Evolutionary conservation across 2,113 vertebrate species (phyloP), one percentile per base, ranked within the genome.

Genomic region (Megaptera novaeangliae): DNA sequence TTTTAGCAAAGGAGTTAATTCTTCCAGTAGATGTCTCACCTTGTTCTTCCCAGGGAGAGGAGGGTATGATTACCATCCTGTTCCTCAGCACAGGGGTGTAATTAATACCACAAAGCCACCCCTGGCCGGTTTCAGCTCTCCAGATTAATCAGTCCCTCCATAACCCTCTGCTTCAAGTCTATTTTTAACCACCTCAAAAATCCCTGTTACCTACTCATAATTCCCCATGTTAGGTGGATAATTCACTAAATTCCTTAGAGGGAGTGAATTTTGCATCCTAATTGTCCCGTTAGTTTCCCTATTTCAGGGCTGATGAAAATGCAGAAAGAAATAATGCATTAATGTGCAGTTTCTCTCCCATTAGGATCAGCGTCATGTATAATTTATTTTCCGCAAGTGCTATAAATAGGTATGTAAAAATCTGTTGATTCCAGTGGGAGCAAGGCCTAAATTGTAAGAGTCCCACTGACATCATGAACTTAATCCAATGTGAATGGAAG

Each of bases 241-340:
- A 97, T 97, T 95, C 92, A 17, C 75, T 90, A 21, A 77, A 96
- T 95, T 95, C 97, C 96, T 98, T 46, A 17, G 96, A 97, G 94
- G 88, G 92, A 94, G 84, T 66, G 95, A 94, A 94, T 96, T 96
- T 96, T 96, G 96, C 94, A 97, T 98, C 96, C 96, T 98, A 96
- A 98, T 97, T 90, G 96, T 97, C 96, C 94, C 59, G 94, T 94
- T 92, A 92, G 96, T 90, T 46, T 68, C 94, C 94, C 92, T 66
- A 27, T 97, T 97, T 97, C 88, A 4, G 84, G 85, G 92, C 96
- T 98, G 97, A 98, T 97, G 96, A 97, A 97, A 98, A 98, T 92
- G 97, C 96, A 75, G 88, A 96, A 92, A 93, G 97, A 97, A 98
- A 97, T 91, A 95, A 97, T 95, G 96, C 96, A 97, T 97, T 97